These are phyloP conservation scores for Drosophila sp. DNA, from an alignment of 1,140 invertebrate genomes.

Conservation along the genomic window DNA sequence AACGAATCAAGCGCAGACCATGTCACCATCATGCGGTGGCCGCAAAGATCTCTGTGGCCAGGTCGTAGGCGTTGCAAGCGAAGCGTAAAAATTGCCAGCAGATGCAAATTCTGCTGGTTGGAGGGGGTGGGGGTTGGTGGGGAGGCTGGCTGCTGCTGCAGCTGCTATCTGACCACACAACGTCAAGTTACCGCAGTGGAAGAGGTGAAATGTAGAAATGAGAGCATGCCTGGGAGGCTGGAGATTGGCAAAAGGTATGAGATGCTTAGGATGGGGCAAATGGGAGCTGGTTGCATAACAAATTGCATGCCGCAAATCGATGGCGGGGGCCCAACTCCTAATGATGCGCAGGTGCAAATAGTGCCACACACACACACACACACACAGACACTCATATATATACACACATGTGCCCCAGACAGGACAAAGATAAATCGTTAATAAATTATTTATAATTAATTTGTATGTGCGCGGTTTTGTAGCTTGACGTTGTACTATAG, in stretches of 20 bases:
- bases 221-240: no score
- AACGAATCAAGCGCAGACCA: constrained; percentile 52
- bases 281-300: constrained; percentile 61
- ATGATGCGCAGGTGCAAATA: constrained; percentile 61
- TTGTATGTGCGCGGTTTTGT: constrained; percentile 75
- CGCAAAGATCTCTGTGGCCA: constrained; percentile 55
- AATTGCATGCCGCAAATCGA: constrained; percentile 75
- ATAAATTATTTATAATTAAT: constrained; percentile 82
- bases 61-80: constrained; percentile 44
- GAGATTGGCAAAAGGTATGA: constrained; percentile 2
- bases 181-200: constrained; percentile 65
- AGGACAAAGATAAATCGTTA: constrained; percentile 80
- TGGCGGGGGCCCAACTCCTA: constrained; percentile 49
- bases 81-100: constrained; percentile 56
- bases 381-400: constrained; percentile 19
- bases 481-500: constrained; percentile 43
- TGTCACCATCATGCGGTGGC: constrained; percentile 29
- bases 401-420: constrained; percentile 62
- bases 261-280: constrained; percentile 10
- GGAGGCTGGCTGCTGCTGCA: background rate
- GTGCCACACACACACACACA: constrained; percentile 23
- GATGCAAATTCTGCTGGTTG: constrained; percentile 30
- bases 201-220: constrained; percentile 26
- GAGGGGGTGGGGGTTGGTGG: background rate
- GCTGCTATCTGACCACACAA: constrained; percentile 62